Conservation (phyloP, 2,888 invertebrate genomes). For the Drosophila rubida region DNA sequence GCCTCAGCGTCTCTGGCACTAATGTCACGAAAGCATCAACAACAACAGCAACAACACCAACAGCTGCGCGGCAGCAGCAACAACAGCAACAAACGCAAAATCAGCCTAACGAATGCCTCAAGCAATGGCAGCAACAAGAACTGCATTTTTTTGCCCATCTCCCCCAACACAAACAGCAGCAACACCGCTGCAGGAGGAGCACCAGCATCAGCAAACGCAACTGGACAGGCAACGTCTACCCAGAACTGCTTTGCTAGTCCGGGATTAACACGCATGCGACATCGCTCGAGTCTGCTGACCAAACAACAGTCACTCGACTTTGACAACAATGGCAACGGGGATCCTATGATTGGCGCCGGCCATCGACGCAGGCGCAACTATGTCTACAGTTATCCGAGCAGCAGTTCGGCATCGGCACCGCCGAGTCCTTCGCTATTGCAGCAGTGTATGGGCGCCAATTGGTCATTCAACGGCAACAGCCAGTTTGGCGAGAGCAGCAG, state of each 20-base stretch:
- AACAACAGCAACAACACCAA: conserved; percentile 50
- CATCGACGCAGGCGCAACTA: conserved; percentile 77
- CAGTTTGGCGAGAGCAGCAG: conserved; percentile 43
- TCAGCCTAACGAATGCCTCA: conserved; percentile 78
- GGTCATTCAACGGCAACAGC: conserved; percentile 50
- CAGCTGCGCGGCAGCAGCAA: conserved; percentile 8
- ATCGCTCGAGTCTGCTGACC: conserved; percentile 86
- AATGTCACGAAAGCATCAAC: conserved; percentile 85
- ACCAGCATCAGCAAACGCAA: conserved; percentile 14
- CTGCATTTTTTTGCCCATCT: conserved; percentile 94
- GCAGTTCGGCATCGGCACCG: conserved; percentile 87
- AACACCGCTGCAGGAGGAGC: conserved; percentile 4
- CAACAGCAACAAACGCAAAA: conserved; percentile 81
- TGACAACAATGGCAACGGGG: conserved; percentile 67
- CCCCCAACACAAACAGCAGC: conserved; percentile 86
- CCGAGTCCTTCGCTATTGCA: conserved; percentile 87
- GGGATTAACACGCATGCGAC: conserved; percentile 90
- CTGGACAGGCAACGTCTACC: conserved; percentile 21
- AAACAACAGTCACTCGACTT: conserved; percentile 83
- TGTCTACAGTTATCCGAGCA: conserved; percentile 67
- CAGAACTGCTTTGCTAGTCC: conserved; percentile 90
- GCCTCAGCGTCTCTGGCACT: conserved; percentile 85
- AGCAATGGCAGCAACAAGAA: conserved; percentile 88
- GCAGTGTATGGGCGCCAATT: conserved; percentile 60
- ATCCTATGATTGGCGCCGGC: conserved; percentile 83